phyloP scores from a whole-genome alignment of 2,888 invertebrate species.

The Cerastis leucographa region DNA sequence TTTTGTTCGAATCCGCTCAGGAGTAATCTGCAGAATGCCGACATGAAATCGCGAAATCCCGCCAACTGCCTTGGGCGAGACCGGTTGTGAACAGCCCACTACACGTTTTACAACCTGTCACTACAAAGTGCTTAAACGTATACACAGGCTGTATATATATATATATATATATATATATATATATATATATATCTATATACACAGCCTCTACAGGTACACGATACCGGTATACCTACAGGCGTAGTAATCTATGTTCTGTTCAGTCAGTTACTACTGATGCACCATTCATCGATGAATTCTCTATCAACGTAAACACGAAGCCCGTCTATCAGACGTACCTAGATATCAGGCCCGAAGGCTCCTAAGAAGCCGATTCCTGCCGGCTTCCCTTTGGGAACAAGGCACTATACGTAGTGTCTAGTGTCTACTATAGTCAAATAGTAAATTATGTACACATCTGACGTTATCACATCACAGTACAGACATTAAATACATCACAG shows the following conservation, averaged over 20 bases:
- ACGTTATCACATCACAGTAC: too few relatives aligned
- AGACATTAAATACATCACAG: too few relatives aligned
- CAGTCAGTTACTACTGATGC: neutral
- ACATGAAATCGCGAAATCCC: constrained; percentile 1
- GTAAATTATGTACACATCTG: too few relatives aligned
- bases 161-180: too few relatives aligned
- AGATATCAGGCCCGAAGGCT: too few relatives aligned
- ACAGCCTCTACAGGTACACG: neutral
- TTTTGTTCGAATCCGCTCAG: neutral
- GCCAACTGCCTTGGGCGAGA: constrained; percentile 6
- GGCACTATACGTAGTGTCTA: too few relatives aligned
- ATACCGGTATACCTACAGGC: neutral
- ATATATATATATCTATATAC: too few relatives aligned
- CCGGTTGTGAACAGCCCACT: constrained; percentile 13
- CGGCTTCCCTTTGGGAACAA: too few relatives aligned
- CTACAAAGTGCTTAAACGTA: neutral
- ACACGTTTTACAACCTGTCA: constrained; percentile 36
- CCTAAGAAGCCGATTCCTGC: too few relatives aligned
- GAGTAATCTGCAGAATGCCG: too few relatives aligned
- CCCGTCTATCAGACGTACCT: neutral
- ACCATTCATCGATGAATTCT: constrained; percentile 11
- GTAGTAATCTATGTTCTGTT: neutral
- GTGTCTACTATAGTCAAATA: too few relatives aligned
- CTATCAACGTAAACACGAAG: constrained; percentile 6
- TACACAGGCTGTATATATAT: too few relatives aligned